These are phyloP conservation scores for Ellobium chinense DNA, from an alignment of 2,888 invertebrate genomes.

Conservation along the genomic window DNA sequence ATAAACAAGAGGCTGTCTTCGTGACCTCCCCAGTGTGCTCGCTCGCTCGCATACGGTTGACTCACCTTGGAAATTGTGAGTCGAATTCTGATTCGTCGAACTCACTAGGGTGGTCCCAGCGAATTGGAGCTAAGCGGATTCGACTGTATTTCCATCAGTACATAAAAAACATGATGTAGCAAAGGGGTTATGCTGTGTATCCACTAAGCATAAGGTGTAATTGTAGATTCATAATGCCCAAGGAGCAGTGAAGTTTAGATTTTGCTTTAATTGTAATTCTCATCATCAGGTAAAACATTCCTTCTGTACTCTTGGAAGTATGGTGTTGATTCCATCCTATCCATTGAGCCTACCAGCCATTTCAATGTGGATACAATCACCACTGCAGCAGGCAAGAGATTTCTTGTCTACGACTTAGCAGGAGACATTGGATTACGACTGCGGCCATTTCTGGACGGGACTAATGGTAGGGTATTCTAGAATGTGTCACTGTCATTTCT, in stretches of 20 bases:
- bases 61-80: no score
- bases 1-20: no score
- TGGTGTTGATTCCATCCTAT: conserved; percentile 33
- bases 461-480: conserved; percentile 19
- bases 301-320: conserved; percentile 42
- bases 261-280: background rate
- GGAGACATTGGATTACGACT: conserved; percentile 36
- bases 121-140: no score
- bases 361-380: conserved; percentile 42
- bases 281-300: conserved; percentile 28
- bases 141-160: background rate
- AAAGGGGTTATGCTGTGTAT: background rate
- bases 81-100: no score
- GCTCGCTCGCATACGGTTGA: no score
- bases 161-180: background rate
- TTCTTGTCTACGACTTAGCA: conserved; percentile 37
- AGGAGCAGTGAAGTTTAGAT: background rate
- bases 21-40: no score
- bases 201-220: background rate
- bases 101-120: no score
- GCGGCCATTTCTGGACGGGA: conserved; percentile 35
- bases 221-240: background rate
- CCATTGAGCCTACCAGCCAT: conserved; percentile 40
- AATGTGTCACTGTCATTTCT: background rate
- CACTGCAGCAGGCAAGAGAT: conserved; percentile 6